Conservation (phyloP, 2,888 invertebrate species). For the Resseliella maxima region DNA sequence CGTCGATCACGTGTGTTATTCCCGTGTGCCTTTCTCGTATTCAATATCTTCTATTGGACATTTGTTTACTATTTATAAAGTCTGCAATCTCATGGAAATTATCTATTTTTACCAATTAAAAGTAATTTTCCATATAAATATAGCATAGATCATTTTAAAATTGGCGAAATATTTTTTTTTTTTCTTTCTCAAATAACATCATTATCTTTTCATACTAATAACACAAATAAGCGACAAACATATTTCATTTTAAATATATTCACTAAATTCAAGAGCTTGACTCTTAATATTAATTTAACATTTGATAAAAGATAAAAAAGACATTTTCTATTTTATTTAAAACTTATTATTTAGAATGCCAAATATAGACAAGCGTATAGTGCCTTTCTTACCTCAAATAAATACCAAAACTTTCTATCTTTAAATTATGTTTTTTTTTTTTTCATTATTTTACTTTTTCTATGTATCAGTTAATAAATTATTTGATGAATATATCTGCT, state of each 20-base stretch:
- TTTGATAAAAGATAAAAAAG: not conserved
- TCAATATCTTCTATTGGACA: constrained; percentile 84
- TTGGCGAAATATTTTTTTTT: not conserved
- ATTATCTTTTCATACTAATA: not conserved
- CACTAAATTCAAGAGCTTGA: no score
- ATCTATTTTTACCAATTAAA: no score
- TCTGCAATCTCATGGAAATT: not conserved
- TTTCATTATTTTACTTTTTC: not conserved
- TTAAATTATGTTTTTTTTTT: not conserved
- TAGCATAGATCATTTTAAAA: not conserved
- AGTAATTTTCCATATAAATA: no score
- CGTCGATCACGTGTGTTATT: constrained; percentile 79
- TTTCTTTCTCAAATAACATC: not conserved
- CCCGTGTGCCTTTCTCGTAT: constrained; percentile 80
- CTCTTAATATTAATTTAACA: no score
- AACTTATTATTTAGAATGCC: not conserved
- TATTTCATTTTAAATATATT: no score
- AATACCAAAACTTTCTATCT: constrained; percentile 12
- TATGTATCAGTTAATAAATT: no score
- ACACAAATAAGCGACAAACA: not conserved
- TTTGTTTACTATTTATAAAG: constrained; percentile 73
- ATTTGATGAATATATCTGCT: no score
- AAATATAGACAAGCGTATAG: not conserved
- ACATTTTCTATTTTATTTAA: not conserved
- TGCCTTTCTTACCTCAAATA: constrained; percentile 55